Base-by-base conservation (phyloP, 1,140 invertebrate species). In the Megalonaias nervosa region DNA sequence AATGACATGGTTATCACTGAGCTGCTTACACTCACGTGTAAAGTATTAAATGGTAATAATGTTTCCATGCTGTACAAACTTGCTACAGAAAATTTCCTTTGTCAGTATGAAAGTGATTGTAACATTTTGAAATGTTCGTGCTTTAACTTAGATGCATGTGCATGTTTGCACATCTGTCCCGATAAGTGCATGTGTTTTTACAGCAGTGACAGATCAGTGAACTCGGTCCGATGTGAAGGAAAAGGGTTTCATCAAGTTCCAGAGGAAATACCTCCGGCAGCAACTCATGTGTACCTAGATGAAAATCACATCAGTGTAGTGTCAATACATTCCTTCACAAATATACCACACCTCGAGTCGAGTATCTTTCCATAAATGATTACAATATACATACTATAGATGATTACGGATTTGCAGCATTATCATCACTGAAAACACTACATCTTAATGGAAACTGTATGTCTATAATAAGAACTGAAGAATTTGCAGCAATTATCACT, bases 391-490 rank as follows among this genome's bases (percentile, higher is more conserved):
- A 81, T 2, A 56, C 55, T 19, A 73, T 87, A n/a, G 64, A 85
- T 31, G 81, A 82, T 69, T 65, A 72, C 48, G 77, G 75, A 0
- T 87, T 87, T 65, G 73, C 60, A 12, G 80, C 81, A 9, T 57
- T 86, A 19, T 75, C 71, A 15, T 66, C 73, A 59, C 68, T 86
- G 21, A 62, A 77, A 38, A 56, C 19, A n/a, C 61, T 87, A 14
- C 81, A 80, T 60, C 75, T 87, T 4, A 77, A 85, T 56, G 61
- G 82, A 38, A 87, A 87, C 65, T 55, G 57, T 21, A 62, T 87
- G 2, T 59, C 60, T 58, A 56, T 66, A 17, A 69, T 87, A 3
- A 67, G 82, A 78, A 15, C 31, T 84, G 23, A 68, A 68, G 1
- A 74, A 79, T 14, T 71, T 87, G 17, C 72, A 81, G 48, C 60